Conservation (phyloP, 2,113 vertebrate species). For the Lipophrys pholis region DNA sequence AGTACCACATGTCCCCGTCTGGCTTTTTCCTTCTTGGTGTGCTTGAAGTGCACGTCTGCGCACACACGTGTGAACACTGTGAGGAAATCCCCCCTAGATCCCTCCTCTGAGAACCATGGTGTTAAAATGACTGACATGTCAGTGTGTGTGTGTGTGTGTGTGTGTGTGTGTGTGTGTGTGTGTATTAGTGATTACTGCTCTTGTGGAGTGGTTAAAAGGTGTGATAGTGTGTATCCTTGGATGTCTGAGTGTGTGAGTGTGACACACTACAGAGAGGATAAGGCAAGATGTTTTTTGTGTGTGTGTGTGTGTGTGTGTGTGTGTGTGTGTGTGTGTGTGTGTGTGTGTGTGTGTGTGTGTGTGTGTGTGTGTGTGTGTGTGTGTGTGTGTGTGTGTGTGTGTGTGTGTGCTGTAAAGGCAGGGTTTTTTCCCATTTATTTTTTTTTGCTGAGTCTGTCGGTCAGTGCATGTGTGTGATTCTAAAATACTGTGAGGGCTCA, state of each 20-base stretch:
- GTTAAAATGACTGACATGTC: slow-evolving; percentile 60
- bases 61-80: neutral
- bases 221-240: slow-evolving; percentile 29
- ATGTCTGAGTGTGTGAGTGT: slow-evolving; percentile 21
- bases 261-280: neutral
- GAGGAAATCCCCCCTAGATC: neutral
- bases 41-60: neutral
- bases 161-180: slow-evolving; percentile 31
- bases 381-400: slow-evolving; percentile 24
- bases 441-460: slow-evolving; percentile 3
- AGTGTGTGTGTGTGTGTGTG: slow-evolving; percentile 3
- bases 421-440: neutral
- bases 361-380: neutral
- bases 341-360: too few species aligned
- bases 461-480: neutral
- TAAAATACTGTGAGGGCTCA: neutral
- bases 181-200: slow-evolving; percentile 42
- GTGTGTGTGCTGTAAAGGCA: neutral
- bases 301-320: neutral
- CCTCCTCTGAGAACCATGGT: slow-evolving; percentile 7
- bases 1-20: neutral
- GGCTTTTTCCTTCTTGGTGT: neutral
- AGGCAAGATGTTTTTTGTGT: slow-evolving; percentile 13
- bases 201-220: slow-evolving; percentile 43
- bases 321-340: slow-evolving; percentile 3